Conservation (phyloP, 2,797 vertebrate species). For the Melanotaenia nigrans region DNA sequence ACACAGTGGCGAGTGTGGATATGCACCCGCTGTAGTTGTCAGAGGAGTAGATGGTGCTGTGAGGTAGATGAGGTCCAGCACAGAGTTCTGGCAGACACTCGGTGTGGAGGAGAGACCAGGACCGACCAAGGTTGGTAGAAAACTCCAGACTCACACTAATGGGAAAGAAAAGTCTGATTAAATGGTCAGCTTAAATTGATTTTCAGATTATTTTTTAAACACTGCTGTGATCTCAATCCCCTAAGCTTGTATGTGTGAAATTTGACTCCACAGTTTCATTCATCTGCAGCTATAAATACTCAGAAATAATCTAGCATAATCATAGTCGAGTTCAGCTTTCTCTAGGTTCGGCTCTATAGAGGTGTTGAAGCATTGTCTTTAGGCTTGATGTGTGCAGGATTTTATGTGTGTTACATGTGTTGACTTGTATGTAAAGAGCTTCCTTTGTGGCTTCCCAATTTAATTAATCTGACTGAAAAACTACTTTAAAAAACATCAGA, state of each 20-base stretch:
- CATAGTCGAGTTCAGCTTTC: constrained; percentile 5
- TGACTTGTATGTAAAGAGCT: not conserved
- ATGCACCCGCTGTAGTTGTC: constrained; percentile 96
- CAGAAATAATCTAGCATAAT: not conserved
- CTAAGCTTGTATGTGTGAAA: not conserved
- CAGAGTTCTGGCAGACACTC: constrained; percentile 96
- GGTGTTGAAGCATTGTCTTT: not conserved
- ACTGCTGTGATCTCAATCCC: not conserved
- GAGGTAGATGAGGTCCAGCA: constrained; percentile 92
- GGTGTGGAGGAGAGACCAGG: constrained; percentile 94
- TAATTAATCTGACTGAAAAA: constrained; percentile 23
- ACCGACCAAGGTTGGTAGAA: constrained; percentile 94
- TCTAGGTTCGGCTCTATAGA: not conserved
- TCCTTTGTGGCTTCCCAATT: constrained; percentile 25
- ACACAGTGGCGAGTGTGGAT: constrained; percentile 6
- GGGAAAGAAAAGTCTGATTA: not conserved
- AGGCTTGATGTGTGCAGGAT: not conserved
- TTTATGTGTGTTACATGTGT: constrained; percentile 10
- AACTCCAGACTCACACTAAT: constrained; percentile 92
- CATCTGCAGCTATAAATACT: constrained; percentile 1
- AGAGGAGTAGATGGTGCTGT: constrained; percentile 95
- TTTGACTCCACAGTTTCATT: not conserved
- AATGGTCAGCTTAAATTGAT: constrained; percentile 1
- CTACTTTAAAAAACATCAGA: constrained; percentile 66
- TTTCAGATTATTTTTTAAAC: not conserved